Conservation (phyloP, 2,113 vertebrate genomes). For the Pongo abelii region DNA sequence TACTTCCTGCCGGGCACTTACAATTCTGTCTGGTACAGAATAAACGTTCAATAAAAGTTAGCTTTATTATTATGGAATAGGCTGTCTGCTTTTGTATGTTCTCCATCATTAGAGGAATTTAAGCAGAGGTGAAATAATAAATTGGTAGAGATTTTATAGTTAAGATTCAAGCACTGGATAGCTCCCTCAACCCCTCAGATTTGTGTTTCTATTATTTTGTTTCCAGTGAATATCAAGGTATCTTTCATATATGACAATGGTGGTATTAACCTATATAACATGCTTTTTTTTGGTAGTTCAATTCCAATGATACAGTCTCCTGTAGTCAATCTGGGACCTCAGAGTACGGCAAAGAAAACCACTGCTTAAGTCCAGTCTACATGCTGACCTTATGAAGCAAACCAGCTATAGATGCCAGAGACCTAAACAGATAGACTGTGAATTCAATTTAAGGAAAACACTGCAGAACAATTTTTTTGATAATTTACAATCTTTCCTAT, state of each 20-base stretch:
- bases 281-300: background rate
- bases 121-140: background rate
- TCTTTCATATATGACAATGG: constrained; percentile 20
- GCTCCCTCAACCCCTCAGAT: background rate
- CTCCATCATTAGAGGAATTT: background rate
- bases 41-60: background rate
- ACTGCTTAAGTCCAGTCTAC: background rate
- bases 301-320: background rate
- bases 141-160: background rate
- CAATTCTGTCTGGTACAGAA: background rate
- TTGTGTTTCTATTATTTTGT: constrained; percentile 39
- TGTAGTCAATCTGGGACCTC: background rate
- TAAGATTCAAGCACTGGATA: background rate
- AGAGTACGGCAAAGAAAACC: background rate
- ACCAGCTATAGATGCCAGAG: background rate
- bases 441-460: background rate
- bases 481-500: background rate
- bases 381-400: background rate
- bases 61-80: background rate
- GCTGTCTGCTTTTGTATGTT: background rate
- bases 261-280: background rate
- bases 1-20: constrained; percentile 36
- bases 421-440: background rate
- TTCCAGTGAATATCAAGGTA: constrained; percentile 3
- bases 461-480: background rate